A percentile compares a stretch with the other conserved stretches of the same genome.
These are phyloP conservation scores for Toxotes jaculatrix DNA, from an alignment of 2,113 vertebrate genomes.

Conservation along the genomic window DNA sequence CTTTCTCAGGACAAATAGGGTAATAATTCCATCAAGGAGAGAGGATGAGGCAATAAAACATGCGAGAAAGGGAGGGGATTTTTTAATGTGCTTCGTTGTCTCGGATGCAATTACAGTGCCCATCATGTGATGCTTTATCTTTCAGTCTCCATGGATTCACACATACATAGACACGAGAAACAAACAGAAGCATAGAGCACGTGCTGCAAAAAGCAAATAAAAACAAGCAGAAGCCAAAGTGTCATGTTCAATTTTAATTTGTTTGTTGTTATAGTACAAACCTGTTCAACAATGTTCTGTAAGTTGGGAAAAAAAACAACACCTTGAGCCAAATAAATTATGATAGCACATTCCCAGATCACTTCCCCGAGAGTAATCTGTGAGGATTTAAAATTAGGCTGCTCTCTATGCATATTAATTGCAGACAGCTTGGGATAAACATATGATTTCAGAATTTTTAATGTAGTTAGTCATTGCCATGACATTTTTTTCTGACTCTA, in stretches of 20 bases:
- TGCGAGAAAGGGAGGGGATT: slow-evolving; percentile 41
- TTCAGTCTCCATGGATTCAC: slow-evolving; percentile 50
- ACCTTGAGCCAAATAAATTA: slow-evolving; percentile 76
- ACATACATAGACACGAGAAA: background rate
- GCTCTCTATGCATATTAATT: slow-evolving; percentile 76
- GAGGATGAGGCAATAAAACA: slow-evolving; percentile 73
- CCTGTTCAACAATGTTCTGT: slow-evolving; percentile 57
- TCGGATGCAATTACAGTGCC: slow-evolving; percentile 75
- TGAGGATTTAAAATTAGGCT: slow-evolving; percentile 68
- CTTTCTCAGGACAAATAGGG: slow-evolving; percentile 70
- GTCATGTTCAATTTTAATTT: slow-evolving; percentile 73
- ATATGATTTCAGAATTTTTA: slow-evolving; percentile 71
- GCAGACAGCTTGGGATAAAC: slow-evolving; percentile 72
- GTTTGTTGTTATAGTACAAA: slow-evolving; percentile 66
- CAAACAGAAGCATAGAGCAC: background rate
- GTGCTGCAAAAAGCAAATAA: slow-evolving; percentile 14
- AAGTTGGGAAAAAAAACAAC: slow-evolving; percentile 27
- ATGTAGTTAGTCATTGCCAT: slow-evolving; percentile 66
- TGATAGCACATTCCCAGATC: slow-evolving; percentile 69
- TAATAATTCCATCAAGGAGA: slow-evolving; percentile 74
- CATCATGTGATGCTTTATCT: slow-evolving; percentile 70
- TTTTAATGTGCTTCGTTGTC: slow-evolving; percentile 71
- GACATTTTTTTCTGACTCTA: slow-evolving; percentile 44
- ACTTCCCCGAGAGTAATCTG: slow-evolving; percentile 71
- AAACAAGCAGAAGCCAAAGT: slow-evolving; percentile 63